These are phyloP conservation scores for Chascanopsetta lugubris DNA, from an alignment of 2,113 vertebrate species.

Conservation along the genomic window DNA sequence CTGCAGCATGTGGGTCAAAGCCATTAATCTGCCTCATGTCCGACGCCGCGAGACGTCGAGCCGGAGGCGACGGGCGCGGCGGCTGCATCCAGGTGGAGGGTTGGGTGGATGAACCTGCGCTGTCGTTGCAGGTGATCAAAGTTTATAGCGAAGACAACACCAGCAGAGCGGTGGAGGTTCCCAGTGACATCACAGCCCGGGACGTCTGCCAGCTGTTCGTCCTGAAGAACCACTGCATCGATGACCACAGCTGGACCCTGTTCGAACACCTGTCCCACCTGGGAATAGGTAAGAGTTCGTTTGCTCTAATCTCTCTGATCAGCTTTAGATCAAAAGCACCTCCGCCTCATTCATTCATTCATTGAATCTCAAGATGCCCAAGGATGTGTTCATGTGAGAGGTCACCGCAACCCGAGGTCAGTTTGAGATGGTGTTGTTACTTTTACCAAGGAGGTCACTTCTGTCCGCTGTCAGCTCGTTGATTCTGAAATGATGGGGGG, in stretches of 20 bases:
- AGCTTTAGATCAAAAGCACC: too few species aligned
- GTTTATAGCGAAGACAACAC: slow-evolving; percentile 95
- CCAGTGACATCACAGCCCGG: slow-evolving; percentile 89
- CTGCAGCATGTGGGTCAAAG: slow-evolving; percentile 22
- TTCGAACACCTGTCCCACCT: slow-evolving; percentile 88
- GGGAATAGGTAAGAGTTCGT: slow-evolving; percentile 85
- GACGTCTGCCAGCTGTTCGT: slow-evolving; percentile 95
- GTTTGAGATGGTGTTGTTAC: too few species aligned
- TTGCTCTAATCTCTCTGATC: too few species aligned
- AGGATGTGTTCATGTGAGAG: background rate
- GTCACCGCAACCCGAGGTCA: too few species aligned
- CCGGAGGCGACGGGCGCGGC: too few species aligned
- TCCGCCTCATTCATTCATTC: too few species aligned
- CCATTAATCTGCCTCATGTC: slow-evolving; percentile 11
- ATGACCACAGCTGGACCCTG: slow-evolving; percentile 96
- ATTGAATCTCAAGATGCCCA: background rate
- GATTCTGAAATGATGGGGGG: too few species aligned
- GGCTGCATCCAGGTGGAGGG: too few species aligned
- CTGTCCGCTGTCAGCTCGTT: too few species aligned
- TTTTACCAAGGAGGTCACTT: too few species aligned
- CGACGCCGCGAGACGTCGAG: too few species aligned
- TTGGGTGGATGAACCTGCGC: background rate
- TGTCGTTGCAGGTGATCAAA: slow-evolving; percentile 90
- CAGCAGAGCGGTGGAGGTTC: slow-evolving; percentile 92
- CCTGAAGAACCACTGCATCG: slow-evolving; percentile 92